Evolutionary conservation across 2,797 vertebrate species (phyloP), one percentile per base, ranked within the genome.

Genomic region (Myiothlypis coronata): DNA sequence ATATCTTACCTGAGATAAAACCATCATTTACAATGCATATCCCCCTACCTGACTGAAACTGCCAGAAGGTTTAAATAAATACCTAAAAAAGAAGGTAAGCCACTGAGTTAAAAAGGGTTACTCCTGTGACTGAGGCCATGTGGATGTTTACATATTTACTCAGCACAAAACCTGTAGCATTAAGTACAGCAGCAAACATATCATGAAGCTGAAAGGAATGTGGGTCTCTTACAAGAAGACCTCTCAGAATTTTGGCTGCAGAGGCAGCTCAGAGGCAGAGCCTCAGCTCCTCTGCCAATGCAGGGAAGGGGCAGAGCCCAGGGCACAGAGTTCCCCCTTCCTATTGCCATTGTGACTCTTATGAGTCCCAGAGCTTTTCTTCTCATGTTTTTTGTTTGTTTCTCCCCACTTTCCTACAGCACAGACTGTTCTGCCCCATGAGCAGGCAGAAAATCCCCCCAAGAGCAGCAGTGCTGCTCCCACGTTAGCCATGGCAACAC

Each of bases 291-390:
- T 20, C 17, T 21, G 24, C 0, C 34, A 16, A 0, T 2, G 39
- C 67, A 53, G 46, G 32, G 17, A 37, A 53, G 26, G 3, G 6
- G 21, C 32, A 27, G 30, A 60, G 37, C 63, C 41, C 39, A 17
- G 43, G 30, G 16, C 71, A 57, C 10, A 0, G 23, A 10, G 12
- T 64, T 21, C 72, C 53, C 72, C 12, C 2, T 14, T 11, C 37
- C 19, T 21, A 0, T 1, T 11, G 9, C 7, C 22, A 56, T 3
- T 1, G 1, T 6, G 50, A 12, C 26, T 55, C 44, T 50, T 11
- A 11, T 0, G 1, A 53, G 4, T 1, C 41, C 39, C 55, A 67
- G 16, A 87, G 44, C 11, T 49, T 49, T 6, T 32, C 17, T 44
- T 41, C 8, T 13, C 8, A 0, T 1, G 4, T 47, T 35, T 30